Base-by-base conservation (phyloP, 1,140 invertebrate species). In the Thalassaphorura encarpata region DNA sequence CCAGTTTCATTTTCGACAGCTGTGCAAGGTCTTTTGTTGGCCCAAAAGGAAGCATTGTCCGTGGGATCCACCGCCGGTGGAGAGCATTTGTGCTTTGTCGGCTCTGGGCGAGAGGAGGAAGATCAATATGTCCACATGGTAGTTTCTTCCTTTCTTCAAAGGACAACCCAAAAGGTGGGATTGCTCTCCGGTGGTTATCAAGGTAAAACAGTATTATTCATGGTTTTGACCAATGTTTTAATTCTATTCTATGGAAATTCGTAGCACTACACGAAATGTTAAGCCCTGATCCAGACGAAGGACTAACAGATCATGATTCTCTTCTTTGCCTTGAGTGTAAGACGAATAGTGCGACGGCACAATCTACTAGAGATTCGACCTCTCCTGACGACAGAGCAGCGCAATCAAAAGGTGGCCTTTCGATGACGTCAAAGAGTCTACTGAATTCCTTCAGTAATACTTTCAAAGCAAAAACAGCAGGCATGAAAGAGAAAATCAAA, bases 111-210 rank as follows among this genome's bases (percentile, higher is more conserved):
- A 29, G 84, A 89, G 66, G 90, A 96, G 69, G 93, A 97, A 73
- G 95, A 98, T 71, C 87, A 88, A 67, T 95, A 94, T 71, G 90
- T 95, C 3, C 87, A 97, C 67, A 99, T 99, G 96, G 93, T 97
- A 26, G 87, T 98, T 11, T 90, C 94, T 8, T 91, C 90, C 54
- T 98, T 99, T 73, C 76, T 99, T 33, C 93, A 97, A 72, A 88
- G 89, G 70, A 87, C 92, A 68, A 89, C 86, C 0, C 82, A 86
- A 61, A 94, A 91, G 72, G 88, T 99, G 26, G 93, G 89, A 54
- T 80, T 97, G 72, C 78, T 96, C 11, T 83, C 84, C 63, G 92
- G 91, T 57, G 95, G 95, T 13, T 98, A 95, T 76, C 79, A 83
- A 74, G 82, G 76, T 77, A 64, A 45, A 41, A 40, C 15, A 43